phyloP scores from a whole-genome alignment of 2,888 invertebrate genomes.

The Fragum sueziense region DNA sequence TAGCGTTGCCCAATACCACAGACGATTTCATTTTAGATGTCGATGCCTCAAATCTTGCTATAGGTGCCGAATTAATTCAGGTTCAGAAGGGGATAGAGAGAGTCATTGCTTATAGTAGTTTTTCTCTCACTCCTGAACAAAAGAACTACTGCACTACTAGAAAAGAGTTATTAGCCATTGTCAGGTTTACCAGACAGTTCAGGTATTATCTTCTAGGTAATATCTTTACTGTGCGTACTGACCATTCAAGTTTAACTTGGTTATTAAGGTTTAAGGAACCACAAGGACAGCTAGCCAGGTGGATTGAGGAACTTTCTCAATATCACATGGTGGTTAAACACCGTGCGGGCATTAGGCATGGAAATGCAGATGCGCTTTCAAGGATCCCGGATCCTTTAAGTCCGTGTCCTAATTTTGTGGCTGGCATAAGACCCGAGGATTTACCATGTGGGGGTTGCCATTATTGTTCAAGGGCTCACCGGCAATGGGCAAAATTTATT shows the following conservation, averaged over 20 bases:
- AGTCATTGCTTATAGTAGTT: no score
- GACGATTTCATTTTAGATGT: slow-evolving; percentile 55
- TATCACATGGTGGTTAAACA: slow-evolving; percentile 53
- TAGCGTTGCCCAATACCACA: slow-evolving; percentile 38
- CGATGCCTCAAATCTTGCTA: slow-evolving; percentile 56
- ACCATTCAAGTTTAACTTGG: slow-evolving; percentile 38
- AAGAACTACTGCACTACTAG: no score
- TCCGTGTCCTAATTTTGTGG: slow-evolving; percentile 20
- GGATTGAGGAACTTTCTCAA: no score
- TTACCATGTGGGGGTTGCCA: slow-evolving; percentile 53
- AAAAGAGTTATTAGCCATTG: no score
- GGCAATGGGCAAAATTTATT: slow-evolving; percentile 29
- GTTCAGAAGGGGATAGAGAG: slow-evolving; percentile 35
- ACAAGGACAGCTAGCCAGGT: no score
- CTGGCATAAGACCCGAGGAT: slow-evolving; percentile 15
- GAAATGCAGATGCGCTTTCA: no score
- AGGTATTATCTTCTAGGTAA: slow-evolving; percentile 53
- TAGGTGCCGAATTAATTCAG: slow-evolving; percentile 31
- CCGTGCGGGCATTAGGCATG: slow-evolving; percentile 25
- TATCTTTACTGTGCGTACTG: slow-evolving; percentile 49
- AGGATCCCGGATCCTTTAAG: no score
- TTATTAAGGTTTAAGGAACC: slow-evolving; percentile 31
- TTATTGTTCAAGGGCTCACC: slow-evolving; percentile 32
- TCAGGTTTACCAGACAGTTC: slow-evolving; percentile 50
- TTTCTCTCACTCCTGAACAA: slow-evolving; percentile 33